Evolutionary conservation across 2,888 invertebrate species (phyloP).

Genomic region (Brenthis ino): DNA sequence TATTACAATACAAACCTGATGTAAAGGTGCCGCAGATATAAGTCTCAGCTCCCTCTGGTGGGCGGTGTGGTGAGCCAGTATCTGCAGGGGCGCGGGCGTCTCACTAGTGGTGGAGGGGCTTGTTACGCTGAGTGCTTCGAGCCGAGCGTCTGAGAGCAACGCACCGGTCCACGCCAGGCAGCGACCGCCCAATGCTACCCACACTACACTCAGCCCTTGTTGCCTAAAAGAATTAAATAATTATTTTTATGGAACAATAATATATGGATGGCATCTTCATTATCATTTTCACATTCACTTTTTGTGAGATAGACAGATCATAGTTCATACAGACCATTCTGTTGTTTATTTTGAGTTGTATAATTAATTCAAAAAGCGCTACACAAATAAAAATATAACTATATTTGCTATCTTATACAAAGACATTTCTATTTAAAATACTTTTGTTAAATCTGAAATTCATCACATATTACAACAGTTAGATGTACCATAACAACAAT

Average conservation of each 20-base stretch:
- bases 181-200: conserved; percentile 93
- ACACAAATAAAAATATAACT: too few relatives aligned
- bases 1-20: conserved; percentile 77
- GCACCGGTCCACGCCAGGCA: conserved; percentile 89
- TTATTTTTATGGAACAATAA: neutral
- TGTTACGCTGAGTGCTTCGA: conserved; percentile 83
- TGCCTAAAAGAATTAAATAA: conserved; percentile 74
- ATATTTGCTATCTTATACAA: too few relatives aligned
- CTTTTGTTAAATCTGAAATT: too few relatives aligned
- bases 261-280: too few relatives aligned
- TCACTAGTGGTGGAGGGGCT: conserved; percentile 41
- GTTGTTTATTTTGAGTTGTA: too few relatives aligned
- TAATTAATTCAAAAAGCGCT: too few relatives aligned
- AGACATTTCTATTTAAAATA: too few relatives aligned
- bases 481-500: too few relatives aligned
- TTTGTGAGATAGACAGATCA: too few relatives aligned
- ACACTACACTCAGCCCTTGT: conserved; percentile 94
- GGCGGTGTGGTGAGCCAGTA: conserved; percentile 85
- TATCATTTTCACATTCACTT: too few relatives aligned
- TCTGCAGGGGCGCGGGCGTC: conserved; percentile 84
- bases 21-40: conserved; percentile 87
- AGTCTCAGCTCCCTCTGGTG: conserved; percentile 87
- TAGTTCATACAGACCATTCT: too few relatives aligned
- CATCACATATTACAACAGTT: too few relatives aligned
- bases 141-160: conserved; percentile 88